Conservation (phyloP, 2,113 vertebrate genomes). For the Cynocephalus volans region DNA sequence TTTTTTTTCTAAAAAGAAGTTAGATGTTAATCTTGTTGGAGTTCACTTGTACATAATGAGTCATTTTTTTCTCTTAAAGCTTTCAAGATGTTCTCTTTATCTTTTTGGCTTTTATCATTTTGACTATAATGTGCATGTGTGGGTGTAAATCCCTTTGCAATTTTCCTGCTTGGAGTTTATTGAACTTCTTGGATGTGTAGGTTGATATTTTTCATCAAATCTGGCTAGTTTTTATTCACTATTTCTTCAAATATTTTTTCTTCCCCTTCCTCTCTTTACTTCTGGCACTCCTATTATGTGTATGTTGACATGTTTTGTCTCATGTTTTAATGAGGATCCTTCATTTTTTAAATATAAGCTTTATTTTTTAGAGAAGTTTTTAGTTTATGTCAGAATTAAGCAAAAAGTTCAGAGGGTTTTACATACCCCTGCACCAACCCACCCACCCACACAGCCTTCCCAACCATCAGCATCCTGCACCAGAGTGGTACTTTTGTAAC, state of each 20-base stretch:
- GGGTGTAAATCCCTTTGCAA: not conserved
- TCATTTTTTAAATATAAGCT: not conserved
- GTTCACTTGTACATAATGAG: not conserved
- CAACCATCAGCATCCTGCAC: not conserved
- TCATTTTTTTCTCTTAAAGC: not conserved
- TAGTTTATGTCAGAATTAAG: not conserved
- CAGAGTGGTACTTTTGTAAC: not conserved
- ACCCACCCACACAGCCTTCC: not conserved
- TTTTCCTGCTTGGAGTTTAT: not conserved
- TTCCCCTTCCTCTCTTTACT: not conserved
- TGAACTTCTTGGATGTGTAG: not conserved
- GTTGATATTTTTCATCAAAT: conserved; percentile 6
- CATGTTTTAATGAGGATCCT: not conserved
- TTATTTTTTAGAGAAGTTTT: not conserved
- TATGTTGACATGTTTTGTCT: not conserved
- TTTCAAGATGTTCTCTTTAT: not conserved
- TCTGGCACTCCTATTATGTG: not conserved
- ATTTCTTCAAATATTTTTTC: not conserved
- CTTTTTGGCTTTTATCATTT: not conserved
- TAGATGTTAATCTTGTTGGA: not conserved
- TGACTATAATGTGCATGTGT: not conserved
- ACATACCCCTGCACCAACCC: not conserved
- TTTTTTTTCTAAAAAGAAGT: not conserved
- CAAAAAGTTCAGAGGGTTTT: not conserved
- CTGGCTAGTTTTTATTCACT: not conserved